phyloP scores from a whole-genome alignment of 2,797 vertebrate species.

The Varecia variegata region DNA sequence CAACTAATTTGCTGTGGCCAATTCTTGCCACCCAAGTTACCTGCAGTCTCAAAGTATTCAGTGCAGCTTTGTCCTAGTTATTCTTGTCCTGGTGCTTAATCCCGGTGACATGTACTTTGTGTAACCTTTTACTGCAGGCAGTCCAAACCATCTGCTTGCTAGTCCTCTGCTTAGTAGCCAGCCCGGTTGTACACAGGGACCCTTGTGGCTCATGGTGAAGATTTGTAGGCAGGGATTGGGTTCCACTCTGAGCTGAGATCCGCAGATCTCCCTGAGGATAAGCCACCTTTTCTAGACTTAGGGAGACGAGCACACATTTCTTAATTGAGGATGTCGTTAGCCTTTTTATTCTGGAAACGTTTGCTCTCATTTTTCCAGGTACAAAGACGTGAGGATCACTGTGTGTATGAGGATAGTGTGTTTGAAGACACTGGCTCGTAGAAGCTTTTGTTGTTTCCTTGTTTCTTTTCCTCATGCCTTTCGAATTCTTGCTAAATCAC shows the following conservation, averaged over 20 bases:
- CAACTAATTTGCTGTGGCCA: not conserved
- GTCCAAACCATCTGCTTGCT: not conserved
- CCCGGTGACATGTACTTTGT: not conserved
- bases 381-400: not conserved
- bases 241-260: not conserved
- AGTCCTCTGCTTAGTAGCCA: not conserved
- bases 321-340: not conserved
- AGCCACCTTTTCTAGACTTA: not conserved
- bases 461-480: constrained; percentile 52
- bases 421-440: not conserved
- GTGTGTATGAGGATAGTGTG: too few species aligned
- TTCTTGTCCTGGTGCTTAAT: not conserved
- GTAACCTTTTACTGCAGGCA: not conserved
- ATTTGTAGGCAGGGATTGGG: not conserved
- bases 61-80: not conserved
- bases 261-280: not conserved
- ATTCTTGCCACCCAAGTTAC: not conserved
- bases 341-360: not conserved
- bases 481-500: constrained; percentile 46
- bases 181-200: not conserved
- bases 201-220: not conserved
- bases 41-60: not conserved
- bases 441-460: constrained; percentile 51
- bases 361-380: not conserved
- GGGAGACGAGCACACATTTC: constrained; percentile 16